Conservation (phyloP, 1,140 invertebrate genomes). For the Bombus superbus region DNA sequence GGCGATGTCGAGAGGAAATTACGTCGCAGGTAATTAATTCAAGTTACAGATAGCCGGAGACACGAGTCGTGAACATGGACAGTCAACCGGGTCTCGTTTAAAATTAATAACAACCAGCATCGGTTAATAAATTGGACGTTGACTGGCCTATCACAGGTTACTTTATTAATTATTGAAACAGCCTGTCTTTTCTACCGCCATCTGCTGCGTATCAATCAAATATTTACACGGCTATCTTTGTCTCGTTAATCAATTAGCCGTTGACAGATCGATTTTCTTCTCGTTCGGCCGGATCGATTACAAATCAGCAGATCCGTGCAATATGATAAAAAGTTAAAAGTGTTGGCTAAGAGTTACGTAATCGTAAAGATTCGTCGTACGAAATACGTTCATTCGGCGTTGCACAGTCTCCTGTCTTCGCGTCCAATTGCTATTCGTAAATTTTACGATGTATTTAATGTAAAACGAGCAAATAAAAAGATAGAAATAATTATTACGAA, state of each 20-base stretch:
- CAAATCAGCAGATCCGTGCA: too few species aligned
- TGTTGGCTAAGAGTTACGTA: too few species aligned
- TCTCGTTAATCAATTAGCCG: neutral
- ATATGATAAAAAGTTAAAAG: too few species aligned
- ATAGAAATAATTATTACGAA: too few species aligned
- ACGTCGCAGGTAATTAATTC: conserved; percentile 10
- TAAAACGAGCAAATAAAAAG: too few species aligned
- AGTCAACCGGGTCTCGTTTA: conserved; percentile 21
- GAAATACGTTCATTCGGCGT: too few species aligned
- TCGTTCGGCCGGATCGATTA: neutral
- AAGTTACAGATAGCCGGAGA: neutral
- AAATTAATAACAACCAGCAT: conserved; percentile 26
- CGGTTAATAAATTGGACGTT: conserved; percentile 3
- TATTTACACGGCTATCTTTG: neutral
- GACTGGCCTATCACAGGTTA: too few species aligned
- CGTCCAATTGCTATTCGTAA: too few species aligned
- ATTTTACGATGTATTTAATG: too few species aligned
- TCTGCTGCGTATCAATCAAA: conserved; percentile 5
- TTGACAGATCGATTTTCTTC: neutral
- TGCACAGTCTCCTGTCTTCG: too few species aligned
- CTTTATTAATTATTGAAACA: conserved; percentile 34
- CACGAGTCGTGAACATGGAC: neutral
- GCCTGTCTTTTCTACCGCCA: neutral
- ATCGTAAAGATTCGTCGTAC: too few species aligned
- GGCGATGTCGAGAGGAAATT: neutral